These are phyloP conservation scores for Pteronura brasiliensis DNA, from an alignment of 2,113 vertebrate genomes.

Conservation along the genomic window DNA sequence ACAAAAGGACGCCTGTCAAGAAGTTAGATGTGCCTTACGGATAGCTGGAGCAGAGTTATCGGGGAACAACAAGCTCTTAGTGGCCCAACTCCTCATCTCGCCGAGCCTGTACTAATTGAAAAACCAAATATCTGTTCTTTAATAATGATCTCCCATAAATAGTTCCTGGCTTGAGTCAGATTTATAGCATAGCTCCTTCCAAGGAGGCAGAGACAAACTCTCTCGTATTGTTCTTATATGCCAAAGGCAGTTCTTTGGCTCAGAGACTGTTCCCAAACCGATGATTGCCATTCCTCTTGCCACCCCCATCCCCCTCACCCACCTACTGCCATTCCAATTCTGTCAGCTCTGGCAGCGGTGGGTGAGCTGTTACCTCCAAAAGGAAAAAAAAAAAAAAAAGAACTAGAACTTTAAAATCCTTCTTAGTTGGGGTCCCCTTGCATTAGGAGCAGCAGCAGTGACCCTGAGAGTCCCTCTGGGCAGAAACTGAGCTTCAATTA, in stretches of 20 bases:
- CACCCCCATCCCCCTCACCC: slow-evolving; percentile 34
- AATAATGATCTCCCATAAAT: slow-evolving; percentile 36
- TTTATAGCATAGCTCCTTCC: not conserved
- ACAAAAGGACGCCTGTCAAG: not conserved
- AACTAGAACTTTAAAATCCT: not conserved
- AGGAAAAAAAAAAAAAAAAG: not conserved
- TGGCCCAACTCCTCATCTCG: not conserved
- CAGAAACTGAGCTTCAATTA: not conserved
- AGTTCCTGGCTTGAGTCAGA: slow-evolving; percentile 38
- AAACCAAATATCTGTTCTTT: not conserved
- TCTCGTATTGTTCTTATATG: not conserved
- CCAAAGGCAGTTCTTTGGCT: slow-evolving; percentile 58
- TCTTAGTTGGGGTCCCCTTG: not conserved
- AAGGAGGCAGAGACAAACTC: slow-evolving; percentile 43
- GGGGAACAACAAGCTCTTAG: not conserved
- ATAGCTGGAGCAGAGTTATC: not conserved
- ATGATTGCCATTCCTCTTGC: slow-evolving; percentile 36
- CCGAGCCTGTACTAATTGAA: not conserved
- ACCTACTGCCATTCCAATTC: slow-evolving; percentile 54
- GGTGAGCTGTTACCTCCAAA: slow-evolving; percentile 43
- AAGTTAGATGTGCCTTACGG: not conserved
- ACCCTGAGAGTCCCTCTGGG: not conserved
- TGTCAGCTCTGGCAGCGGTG: slow-evolving; percentile 29
- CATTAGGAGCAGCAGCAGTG: not conserved
- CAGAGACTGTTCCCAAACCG: slow-evolving; percentile 33